Base-by-base conservation (phyloP, 2,113 vertebrate genomes). In the Marmota flaviventris region DNA sequence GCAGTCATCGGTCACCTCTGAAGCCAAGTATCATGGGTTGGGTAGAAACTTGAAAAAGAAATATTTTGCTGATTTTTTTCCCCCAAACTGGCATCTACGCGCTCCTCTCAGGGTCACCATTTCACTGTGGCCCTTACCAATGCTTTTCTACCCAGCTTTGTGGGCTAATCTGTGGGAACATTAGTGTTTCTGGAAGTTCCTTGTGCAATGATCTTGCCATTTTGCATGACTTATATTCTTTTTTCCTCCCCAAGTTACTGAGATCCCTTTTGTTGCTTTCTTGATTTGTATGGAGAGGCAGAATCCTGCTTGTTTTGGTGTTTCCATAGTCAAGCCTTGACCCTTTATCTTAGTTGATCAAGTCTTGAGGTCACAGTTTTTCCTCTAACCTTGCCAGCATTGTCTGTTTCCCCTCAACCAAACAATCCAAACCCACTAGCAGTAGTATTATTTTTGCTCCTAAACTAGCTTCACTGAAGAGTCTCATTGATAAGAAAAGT, bases 31-130 rank as follows among this genome's bases (percentile, higher is more conserved):
- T 53, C 56, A n/a, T 58, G 27, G 29, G 20, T 61, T 73, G 65
- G 69, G 70, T 85, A 42, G 89, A 95, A 92, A 89, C 8, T 87
- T 1, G 34, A 93, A 69, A 94, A 90, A 92, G 79, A 93, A 94
- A 82, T 65, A 65, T 87, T 56, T 76, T 82, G 65, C 53, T 45
- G 25, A 1, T 77, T 29, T 93, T 83, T 91, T 92, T 79, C 85
- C 85, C 85, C 85, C 53, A 37, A 67, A 6, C 61, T 27, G 48
- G 63, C 61, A 69, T 37, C 70, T 79, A 76, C 81, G 13, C 37
- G 25, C 51, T 42, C 56, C 53, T 76, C 51, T 65, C n/a, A 65
- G n/a, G 20, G 22, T 92, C 73, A 16, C 70, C 25, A 20, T 42
- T 93, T 89, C 70, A 8, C 79, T 22, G 34, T 8, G 18, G 13